phyloP scores from a whole-genome alignment of 2,797 vertebrate species.

The Dermochelys coriacea region DNA sequence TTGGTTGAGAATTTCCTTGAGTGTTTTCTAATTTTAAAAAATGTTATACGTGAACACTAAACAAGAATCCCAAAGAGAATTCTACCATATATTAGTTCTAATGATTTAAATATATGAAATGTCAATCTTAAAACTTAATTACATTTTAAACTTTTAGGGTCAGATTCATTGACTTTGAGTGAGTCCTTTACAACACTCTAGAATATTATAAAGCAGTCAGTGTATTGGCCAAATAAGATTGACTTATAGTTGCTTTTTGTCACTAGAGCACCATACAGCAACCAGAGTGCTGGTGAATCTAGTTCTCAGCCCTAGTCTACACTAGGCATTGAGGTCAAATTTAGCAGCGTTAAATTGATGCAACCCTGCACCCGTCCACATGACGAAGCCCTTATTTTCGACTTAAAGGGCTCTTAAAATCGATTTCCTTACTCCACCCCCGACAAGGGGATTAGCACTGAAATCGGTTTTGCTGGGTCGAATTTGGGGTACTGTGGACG shows the following conservation, averaged over 20 bases:
- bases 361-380: too few relatives aligned
- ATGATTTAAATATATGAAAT: neutral
- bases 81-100: neutral
- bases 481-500: too few relatives aligned
- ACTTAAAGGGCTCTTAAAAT: too few relatives aligned
- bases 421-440: too few relatives aligned
- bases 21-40: neutral
- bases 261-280: neutral
- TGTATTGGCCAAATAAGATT: neutral
- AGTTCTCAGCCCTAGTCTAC: too few relatives aligned
- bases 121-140: neutral
- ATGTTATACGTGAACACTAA: neutral
- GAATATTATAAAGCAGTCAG: neutral
- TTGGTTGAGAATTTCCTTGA: neutral
- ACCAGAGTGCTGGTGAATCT: neutral
- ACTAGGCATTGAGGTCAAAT: too few relatives aligned
- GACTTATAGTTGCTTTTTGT: neutral
- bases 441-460: too few relatives aligned
- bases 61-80: neutral
- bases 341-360: too few relatives aligned
- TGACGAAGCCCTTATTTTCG: too few relatives aligned
- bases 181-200: neutral
- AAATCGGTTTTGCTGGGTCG: too few relatives aligned
- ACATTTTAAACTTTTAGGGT: rapidly evolving
- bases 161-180: neutral